Conservation (phyloP, 1,140 invertebrate genomes). For the Stratiolaelaps scimitus region DNA sequence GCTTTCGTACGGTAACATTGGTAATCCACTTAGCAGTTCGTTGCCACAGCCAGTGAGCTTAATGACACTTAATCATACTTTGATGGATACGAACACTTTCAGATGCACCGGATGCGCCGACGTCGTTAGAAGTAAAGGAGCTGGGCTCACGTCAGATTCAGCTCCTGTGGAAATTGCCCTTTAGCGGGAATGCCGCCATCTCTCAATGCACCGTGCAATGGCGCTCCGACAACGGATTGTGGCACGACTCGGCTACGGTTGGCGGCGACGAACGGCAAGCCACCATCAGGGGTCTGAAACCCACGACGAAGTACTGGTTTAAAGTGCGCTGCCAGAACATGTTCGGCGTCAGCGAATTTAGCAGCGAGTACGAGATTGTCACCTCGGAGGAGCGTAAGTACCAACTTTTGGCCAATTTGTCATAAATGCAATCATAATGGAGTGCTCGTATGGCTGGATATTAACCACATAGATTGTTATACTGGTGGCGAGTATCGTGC, state of each 20-base stretch:
- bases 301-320: constrained; percentile 24
- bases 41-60: too few species aligned
- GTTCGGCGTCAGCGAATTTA: constrained; percentile 27
- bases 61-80: too few species aligned
- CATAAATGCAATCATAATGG: too few species aligned
- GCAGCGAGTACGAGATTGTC: constrained; percentile 21
- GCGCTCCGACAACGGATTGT: constrained; percentile 27
- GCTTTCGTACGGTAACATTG: too few species aligned
- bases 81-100: constrained; percentile 27
- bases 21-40: too few species aligned
- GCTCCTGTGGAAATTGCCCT: constrained; percentile 42
- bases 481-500: too few species aligned
- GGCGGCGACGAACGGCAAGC: constrained; percentile 22
- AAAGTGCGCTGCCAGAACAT: constrained; percentile 22
- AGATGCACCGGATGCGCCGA: constrained; percentile 43
- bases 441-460: too few species aligned
- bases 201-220: constrained; percentile 55
- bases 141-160: constrained; percentile 37
- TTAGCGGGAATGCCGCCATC: constrained; percentile 63
- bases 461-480: too few species aligned
- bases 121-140: constrained; percentile 37
- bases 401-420: too few species aligned
- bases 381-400: constrained; percentile 24
- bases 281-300: constrained; percentile 18
- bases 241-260: constrained; percentile 16